Evolutionary conservation across 2,113 vertebrate genomes (phyloP), one percentile per base, ranked within the genome.

Genomic region (Chionomys nivalis): DNA sequence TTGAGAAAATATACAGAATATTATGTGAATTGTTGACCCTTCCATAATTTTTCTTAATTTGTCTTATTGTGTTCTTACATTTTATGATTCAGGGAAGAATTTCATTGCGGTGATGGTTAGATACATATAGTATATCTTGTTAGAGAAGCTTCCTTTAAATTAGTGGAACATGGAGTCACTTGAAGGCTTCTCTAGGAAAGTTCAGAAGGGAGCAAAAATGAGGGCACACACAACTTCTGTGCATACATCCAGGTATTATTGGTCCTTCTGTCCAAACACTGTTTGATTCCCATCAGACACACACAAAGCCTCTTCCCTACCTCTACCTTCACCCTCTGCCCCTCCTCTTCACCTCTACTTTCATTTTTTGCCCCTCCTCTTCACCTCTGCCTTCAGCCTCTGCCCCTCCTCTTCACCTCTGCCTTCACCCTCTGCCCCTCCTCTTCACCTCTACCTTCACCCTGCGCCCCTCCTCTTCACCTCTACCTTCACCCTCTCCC

Each of bases 1-100:
- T 95, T 96, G n/a, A 28, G 8, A 91, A 92, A 96, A 89, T 78
- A 89, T 73, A 63, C 1, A 87, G 87, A 95, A 89, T 86, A 61
- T 8, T 81, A 42, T 82, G 44, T 78, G 87, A 93, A 75, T 44
- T 88, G n/a, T 47, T 93, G 33, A 75, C 28, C 21, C 28, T 76
- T 83, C 89, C 49, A 66, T 52, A 72, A 52, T 72, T 79, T n/a
- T 75, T 73, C 26, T 52, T 73, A 83, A 58, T 86, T 90, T 90
- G 31, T 78, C 49, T 55, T 68, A 55, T 9, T 47, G 8, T 72
- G 7, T 79, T 92, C 58, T 68, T 55, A 66, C 55, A 68, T 70
- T 83, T 65, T 75, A 0, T 61, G 70, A 70, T 73, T 44, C 88
- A 47, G 23, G 79, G 36, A 63, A 87, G 24, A 5, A 36, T 91